These are phyloP conservation scores for Sisyra nigra DNA, from an alignment of 2,888 invertebrate species.

Conservation along the genomic window DNA sequence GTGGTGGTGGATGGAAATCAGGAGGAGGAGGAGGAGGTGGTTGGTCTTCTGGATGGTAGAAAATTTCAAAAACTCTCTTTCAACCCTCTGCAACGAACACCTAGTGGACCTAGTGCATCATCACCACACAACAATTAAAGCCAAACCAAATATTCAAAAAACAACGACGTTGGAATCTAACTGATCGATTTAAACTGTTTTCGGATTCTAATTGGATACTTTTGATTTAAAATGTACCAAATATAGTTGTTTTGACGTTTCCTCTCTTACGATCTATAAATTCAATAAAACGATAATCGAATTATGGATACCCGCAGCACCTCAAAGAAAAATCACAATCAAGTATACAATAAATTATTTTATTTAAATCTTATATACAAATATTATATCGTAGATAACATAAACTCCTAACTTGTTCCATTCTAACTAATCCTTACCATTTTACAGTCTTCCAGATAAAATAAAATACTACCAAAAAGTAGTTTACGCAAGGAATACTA, in stretches of 20 bases:
- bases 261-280: too few species aligned
- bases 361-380: not conserved
- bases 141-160: not conserved
- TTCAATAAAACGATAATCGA: too few species aligned
- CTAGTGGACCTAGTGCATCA: slow-evolving; percentile 80
- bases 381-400: not conserved
- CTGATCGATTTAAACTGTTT: too few species aligned
- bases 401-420: not conserved
- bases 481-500: too few species aligned
- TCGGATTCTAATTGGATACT: too few species aligned
- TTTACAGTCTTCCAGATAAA: too few species aligned
- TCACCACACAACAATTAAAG: not conserved
- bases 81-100: slow-evolving; percentile 71
- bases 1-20: slow-evolving; percentile 3
- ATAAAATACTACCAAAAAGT: too few species aligned
- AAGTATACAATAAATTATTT: not conserved
- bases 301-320: too few species aligned
- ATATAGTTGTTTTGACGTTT: too few species aligned
- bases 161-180: too few species aligned
- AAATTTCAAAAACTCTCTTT: slow-evolving; percentile 17
- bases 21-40: slow-evolving; percentile 1
- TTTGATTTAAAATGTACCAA: too few species aligned
- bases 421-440: too few species aligned
- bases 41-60: slow-evolving; percentile 4
- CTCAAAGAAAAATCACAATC: not conserved